These are phyloP conservation scores for Parnassius apollo DNA, from an alignment of 2,888 invertebrate genomes.

Conservation along the genomic window DNA sequence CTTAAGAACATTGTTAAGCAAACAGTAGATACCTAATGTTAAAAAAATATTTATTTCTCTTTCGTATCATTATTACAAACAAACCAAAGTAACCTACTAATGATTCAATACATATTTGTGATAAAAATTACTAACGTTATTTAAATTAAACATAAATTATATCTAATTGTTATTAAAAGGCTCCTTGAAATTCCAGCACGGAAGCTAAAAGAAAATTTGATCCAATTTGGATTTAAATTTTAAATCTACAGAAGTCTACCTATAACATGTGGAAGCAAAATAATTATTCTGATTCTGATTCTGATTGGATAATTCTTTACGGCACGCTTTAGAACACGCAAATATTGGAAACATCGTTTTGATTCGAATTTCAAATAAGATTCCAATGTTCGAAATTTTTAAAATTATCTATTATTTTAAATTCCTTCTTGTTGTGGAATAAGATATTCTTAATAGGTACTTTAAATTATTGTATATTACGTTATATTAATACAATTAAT, in stretches of 20 bases:
- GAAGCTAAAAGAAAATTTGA: constrained; percentile 50
- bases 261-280: constrained; percentile 53
- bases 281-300: constrained; percentile 27
- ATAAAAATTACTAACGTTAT: too few relatives aligned
- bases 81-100: too few relatives aligned
- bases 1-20: too few relatives aligned
- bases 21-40: too few relatives aligned
- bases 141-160: too few relatives aligned
- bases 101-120: too few relatives aligned
- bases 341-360: neutral
- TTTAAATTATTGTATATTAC: too few relatives aligned
- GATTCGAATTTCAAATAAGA: constrained; percentile 12
- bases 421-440: too few relatives aligned
- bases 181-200: constrained; percentile 54
- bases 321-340: constrained; percentile 20
- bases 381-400: constrained; percentile 7
- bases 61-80: too few relatives aligned
- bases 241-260: constrained; percentile 57
- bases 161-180: neutral
- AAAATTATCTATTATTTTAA: neutral
- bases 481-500: too few relatives aligned
- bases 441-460: too few relatives aligned
- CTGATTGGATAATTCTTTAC: constrained; percentile 32
- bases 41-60: too few relatives aligned
- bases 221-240: constrained; percentile 33